Percentiles rank a stretch among this genome's conserved stretches.
Evolutionary conservation across 2,888 invertebrate genomes (phyloP).

Genomic region (Sarcophaga rosellei): DNA sequence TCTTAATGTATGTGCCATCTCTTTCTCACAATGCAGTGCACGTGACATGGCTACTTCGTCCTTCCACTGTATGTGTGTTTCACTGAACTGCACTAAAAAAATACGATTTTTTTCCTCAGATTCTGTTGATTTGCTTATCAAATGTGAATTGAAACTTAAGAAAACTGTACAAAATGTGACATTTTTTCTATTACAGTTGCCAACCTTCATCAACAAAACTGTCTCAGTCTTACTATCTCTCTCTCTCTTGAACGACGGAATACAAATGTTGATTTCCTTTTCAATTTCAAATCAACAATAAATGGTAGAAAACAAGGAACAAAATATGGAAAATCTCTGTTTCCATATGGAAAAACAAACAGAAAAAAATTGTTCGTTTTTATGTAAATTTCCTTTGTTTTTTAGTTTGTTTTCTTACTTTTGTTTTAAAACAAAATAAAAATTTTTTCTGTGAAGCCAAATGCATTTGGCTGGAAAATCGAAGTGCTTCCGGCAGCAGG

Average conservation of each 20-base stretch:
- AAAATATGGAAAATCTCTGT: neutral
- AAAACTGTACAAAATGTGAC: slow-evolving; percentile 32
- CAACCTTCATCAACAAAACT: neutral
- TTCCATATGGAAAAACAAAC: neutral
- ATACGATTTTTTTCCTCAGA: slow-evolving; percentile 19
- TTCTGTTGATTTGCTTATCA: slow-evolving; percentile 51
- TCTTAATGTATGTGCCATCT: too few species aligned
- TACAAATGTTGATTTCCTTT: neutral
- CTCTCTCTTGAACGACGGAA: neutral
- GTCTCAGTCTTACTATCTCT: neutral
- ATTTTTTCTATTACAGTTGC: slow-evolving; percentile 25
- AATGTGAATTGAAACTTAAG: slow-evolving; percentile 6
- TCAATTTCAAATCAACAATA: neutral
- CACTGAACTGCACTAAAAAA: slow-evolving; percentile 10
- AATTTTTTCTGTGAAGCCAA: slow-evolving; percentile 23
- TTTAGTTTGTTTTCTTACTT: slow-evolving; percentile 26
- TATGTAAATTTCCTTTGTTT: neutral
- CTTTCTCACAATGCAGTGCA: too few species aligned
- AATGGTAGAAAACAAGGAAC: neutral
- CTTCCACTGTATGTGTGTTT: neutral
- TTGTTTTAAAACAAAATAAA: slow-evolving; percentile 49
- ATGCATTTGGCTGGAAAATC: slow-evolving; percentile 64
- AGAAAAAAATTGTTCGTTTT: neutral
- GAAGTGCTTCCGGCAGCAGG: slow-evolving; percentile 65
- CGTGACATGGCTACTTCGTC: too few species aligned